These are phyloP conservation scores for Acipenser oxyrinchus DNA, from an alignment of 2,797 vertebrate species.

Conservation along the genomic window DNA sequence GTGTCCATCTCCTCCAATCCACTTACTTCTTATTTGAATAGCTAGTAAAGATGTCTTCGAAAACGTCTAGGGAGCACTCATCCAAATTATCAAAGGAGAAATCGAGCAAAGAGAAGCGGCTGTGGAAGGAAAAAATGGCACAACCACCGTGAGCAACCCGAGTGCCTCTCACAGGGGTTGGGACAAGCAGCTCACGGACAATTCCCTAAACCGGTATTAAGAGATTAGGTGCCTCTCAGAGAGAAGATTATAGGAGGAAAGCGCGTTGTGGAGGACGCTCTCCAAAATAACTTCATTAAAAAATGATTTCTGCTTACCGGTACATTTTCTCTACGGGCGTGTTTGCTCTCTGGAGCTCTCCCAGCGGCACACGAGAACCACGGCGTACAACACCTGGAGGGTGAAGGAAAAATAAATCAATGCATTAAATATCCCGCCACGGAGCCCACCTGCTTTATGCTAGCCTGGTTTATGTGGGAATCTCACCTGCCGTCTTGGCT, in stretches of 20 bases:
- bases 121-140: slow-evolving; percentile 48
- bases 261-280: no score
- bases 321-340: slow-evolving; percentile 50
- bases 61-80: slow-evolving; percentile 75
- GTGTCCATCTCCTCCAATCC: slow-evolving; percentile 36
- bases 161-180: not conserved
- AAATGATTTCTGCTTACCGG: slow-evolving; percentile 57
- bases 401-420: slow-evolving; percentile 8
- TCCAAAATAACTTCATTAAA: no score
- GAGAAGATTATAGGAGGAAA: no score
- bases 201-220: not conserved
- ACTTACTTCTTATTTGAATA: slow-evolving; percentile 89
- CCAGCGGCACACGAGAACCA: slow-evolving; percentile 45
- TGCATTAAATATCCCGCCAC: not conserved
- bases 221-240: no score
- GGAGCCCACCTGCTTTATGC: not conserved
- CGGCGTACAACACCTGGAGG: slow-evolving; percentile 47
- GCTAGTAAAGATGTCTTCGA: slow-evolving; percentile 85
- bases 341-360: slow-evolving; percentile 44
- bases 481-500: slow-evolving; percentile 50
- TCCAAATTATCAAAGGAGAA: slow-evolving; percentile 90
- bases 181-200: not conserved
- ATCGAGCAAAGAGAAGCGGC: slow-evolving; percentile 66
- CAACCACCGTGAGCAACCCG: slow-evolving; percentile 19
- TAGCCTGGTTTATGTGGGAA: not conserved